A percentile compares a stretch with the other conserved stretches of the same genome.
phyloP scores from a whole-genome alignment of 2,113 vertebrate species.

The Cercocebus atys region DNA sequence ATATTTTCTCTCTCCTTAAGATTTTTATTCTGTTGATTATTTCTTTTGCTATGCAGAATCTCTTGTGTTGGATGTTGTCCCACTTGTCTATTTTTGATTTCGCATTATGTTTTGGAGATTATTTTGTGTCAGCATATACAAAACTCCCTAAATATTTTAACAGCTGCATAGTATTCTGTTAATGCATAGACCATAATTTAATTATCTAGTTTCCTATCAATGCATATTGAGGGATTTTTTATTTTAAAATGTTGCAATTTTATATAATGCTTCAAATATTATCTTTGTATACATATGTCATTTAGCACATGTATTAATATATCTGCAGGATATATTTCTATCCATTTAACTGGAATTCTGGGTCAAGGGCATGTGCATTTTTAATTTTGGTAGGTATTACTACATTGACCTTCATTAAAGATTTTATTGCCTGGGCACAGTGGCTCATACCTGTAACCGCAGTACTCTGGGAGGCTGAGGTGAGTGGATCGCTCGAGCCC shows the following conservation, averaged over 20 bases:
- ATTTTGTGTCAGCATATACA: background rate
- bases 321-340: background rate
- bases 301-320: background rate
- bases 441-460: too few species aligned
- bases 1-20: background rate
- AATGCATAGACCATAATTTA: background rate
- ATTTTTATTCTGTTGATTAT: background rate
- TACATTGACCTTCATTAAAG: background rate
- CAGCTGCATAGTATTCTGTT: background rate
- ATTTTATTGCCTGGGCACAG: background rate
- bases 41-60: background rate
- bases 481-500: too few species aligned
- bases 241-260: background rate
- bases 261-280: background rate
- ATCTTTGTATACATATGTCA: background rate
- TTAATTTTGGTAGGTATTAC: constrained; percentile 14
- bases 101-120: background rate
- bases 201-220: background rate
- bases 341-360: constrained; percentile 18
- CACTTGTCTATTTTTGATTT: background rate
- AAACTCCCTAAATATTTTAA: background rate
- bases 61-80: background rate
- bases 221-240: background rate
- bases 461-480: too few species aligned
- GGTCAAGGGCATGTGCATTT: background rate